A percentile compares a stretch with the other conserved stretches of the same genome.
These are phyloP conservation scores for Serrognathus titanus DNA, from an alignment of 2,888 invertebrate genomes.

Conservation along the genomic window DNA sequence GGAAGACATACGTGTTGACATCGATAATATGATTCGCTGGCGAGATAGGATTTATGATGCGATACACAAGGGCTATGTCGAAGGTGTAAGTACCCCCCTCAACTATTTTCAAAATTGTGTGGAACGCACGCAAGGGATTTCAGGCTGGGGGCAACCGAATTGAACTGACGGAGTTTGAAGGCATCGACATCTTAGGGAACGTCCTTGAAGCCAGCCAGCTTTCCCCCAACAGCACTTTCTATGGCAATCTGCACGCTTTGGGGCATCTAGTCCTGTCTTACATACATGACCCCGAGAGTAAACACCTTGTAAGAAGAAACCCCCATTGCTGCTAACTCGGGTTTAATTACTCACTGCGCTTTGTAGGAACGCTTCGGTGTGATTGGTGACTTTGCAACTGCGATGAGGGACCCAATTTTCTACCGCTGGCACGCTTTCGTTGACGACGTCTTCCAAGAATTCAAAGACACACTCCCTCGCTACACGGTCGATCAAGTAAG, in stretches of 20 bases:
- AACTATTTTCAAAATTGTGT: background rate
- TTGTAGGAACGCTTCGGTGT: constrained; percentile 70
- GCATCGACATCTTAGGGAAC: constrained; percentile 77
- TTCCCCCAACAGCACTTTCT: constrained; percentile 63
- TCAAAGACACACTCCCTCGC: constrained; percentile 64
- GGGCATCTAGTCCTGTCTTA: constrained; percentile 73
- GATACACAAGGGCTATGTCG: constrained; percentile 59
- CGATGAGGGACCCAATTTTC: constrained; percentile 81
- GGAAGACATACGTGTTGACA: constrained; percentile 62
- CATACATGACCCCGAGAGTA: constrained; percentile 73
- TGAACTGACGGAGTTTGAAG: constrained; percentile 59
- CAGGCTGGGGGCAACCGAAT: constrained; percentile 59
- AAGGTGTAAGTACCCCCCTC: constrained; percentile 51
- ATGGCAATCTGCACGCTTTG: constrained; percentile 77
- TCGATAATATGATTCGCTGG: constrained; percentile 68
- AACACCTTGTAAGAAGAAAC: constrained; percentile 62
- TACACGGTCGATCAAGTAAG: constrained; percentile 58
- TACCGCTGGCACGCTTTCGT: constrained; percentile 78
- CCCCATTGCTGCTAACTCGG: no score
- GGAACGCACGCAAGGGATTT: background rate
- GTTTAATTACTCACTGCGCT: background rate
- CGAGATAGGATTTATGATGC: constrained; percentile 67
- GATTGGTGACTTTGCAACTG: constrained; percentile 77
- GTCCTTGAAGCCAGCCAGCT: constrained; percentile 68
- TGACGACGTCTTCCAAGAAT: constrained; percentile 70